phyloP scores from a whole-genome alignment of 2,888 invertebrate genomes.

The Pachymerium ferrugineum region DNA sequence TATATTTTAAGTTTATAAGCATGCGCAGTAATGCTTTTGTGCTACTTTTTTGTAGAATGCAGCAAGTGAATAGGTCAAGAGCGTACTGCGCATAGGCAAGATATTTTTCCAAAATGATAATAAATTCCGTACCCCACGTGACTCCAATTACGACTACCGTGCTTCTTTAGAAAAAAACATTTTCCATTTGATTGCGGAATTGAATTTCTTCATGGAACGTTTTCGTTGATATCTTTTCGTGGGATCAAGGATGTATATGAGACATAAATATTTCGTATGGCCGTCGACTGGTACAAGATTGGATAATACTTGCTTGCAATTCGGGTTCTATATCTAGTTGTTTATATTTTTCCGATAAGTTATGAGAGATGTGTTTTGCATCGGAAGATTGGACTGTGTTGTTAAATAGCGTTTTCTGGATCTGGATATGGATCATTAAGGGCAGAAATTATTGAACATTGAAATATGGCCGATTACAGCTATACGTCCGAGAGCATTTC shows the following conservation, averaged over 20 bases:
- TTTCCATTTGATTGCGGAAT: background rate
- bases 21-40: no score
- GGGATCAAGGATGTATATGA: no score
- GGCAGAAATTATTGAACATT: background rate
- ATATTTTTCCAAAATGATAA: background rate
- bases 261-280: background rate
- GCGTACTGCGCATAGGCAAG: no score
- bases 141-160: background rate
- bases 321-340: background rate
- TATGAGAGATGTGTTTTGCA: background rate
- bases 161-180: background rate
- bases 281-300: background rate
- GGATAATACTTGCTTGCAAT: background rate
- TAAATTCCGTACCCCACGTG: background rate
- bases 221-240: background rate
- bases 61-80: no score
- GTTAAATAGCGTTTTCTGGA: background rate
- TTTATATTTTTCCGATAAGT: background rate
- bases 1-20: no score
- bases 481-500: background rate
- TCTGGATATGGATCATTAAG: background rate
- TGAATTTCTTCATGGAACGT: background rate
- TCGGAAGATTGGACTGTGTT: background rate
- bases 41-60: no score
- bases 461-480: background rate